Evolutionary conservation across 2,888 invertebrate genomes (phyloP).

Genomic region (Lampropteryx suffumata): DNA sequence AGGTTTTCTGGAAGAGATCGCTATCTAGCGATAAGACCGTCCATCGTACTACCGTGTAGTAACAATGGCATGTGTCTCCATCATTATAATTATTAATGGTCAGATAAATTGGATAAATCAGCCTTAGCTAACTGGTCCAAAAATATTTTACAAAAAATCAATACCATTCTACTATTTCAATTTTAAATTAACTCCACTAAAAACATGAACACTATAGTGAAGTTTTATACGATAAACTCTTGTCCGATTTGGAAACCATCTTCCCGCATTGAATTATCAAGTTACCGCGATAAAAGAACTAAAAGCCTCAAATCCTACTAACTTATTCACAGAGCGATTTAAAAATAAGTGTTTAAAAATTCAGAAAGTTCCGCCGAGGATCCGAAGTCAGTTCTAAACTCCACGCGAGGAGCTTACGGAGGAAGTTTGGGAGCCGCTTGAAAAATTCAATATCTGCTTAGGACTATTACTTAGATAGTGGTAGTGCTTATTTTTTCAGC

Average conservation of each 20-base stretch:
- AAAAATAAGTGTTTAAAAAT: slow-evolving; percentile 64
- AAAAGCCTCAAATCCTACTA: slow-evolving; percentile 44
- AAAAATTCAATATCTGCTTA: slow-evolving; percentile 59
- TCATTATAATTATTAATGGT: too few species aligned
- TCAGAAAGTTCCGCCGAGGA: slow-evolving; percentile 55
- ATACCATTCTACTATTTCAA: too few species aligned
- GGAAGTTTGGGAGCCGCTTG: slow-evolving; percentile 49
- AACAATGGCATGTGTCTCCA: too few species aligned
- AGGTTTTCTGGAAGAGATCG: too few species aligned
- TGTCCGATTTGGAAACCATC: background rate
- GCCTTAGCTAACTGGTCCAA: too few species aligned
- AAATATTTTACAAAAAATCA: too few species aligned
- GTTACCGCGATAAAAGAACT: slow-evolving; percentile 27
- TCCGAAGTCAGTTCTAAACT: slow-evolving; percentile 55
- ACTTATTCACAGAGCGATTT: slow-evolving; percentile 50
- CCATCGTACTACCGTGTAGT: too few species aligned
- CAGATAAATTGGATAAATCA: too few species aligned
- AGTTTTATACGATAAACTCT: background rate
- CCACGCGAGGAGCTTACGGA: slow-evolving; percentile 58
- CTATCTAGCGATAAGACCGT: too few species aligned
- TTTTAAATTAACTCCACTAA: too few species aligned
- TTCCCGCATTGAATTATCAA: slow-evolving; percentile 17
- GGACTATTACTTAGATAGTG: slow-evolving; percentile 43
- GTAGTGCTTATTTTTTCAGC: background rate
- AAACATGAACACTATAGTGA: too few species aligned